Percentiles rank a stretch among this genome's conserved stretches.
These are phyloP conservation scores for Coenobita brevimanus DNA, from an alignment of 1,140 invertebrate species.

Conservation along the genomic window DNA sequence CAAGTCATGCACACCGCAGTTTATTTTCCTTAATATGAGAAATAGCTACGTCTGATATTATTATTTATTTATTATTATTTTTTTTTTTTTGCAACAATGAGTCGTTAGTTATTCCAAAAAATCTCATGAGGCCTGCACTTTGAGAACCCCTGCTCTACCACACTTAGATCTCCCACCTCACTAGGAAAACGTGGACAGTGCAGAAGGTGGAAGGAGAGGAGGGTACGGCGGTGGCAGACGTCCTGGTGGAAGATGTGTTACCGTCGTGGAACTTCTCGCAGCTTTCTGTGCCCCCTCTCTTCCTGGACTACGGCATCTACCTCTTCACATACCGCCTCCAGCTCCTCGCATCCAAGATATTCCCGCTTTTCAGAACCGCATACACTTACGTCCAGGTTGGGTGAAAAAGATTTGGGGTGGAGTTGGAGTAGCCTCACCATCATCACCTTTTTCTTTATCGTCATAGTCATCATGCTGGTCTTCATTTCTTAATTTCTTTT, in stretches of 20 bases:
- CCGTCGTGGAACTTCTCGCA: constrained; percentile 40
- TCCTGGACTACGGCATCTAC: constrained; percentile 57
- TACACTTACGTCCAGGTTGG: constrained; percentile 49
- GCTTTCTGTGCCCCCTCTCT: constrained; percentile 39
- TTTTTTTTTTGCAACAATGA: too few species aligned
- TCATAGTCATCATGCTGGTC: too few species aligned
- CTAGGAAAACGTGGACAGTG: constrained; percentile 32
- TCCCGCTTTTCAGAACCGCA: constrained; percentile 50
- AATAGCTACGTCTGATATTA: too few species aligned
- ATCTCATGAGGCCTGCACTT: too few species aligned
- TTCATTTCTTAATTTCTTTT: too few species aligned
- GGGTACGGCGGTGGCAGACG: constrained; percentile 8
- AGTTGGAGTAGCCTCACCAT: too few species aligned
- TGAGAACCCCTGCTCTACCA: too few species aligned
- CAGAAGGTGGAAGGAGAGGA: constrained; percentile 21
- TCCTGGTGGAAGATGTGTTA: constrained; percentile 38
- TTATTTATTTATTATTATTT: too few species aligned
- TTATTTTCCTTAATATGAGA: too few species aligned
- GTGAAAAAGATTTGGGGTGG: not conserved
- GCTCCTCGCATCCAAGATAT: constrained; percentile 40
- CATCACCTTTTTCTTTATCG: too few species aligned
- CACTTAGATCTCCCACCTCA: not conserved
- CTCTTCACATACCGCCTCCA: constrained; percentile 46
- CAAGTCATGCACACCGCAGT: too few species aligned
- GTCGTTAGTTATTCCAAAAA: too few species aligned